phyloP scores from a whole-genome alignment of 2,797 vertebrate species.

The Helarctos malayanus region DNA sequence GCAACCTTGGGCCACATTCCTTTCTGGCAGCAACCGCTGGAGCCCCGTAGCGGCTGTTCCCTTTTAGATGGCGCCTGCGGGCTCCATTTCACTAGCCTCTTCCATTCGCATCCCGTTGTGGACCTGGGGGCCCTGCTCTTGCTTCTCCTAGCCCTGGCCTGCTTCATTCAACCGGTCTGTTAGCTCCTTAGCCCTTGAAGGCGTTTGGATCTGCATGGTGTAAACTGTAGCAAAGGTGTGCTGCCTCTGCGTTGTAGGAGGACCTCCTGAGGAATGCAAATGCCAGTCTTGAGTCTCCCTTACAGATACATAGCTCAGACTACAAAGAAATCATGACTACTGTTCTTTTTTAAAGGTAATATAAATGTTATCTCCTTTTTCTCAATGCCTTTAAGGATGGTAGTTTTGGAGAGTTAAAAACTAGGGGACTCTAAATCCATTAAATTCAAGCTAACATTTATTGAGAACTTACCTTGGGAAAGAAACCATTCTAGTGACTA shows the following conservation, averaged over 20 bases:
- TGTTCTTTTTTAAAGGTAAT: background rate
- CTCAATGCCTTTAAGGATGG: background rate
- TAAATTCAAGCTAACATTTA: conserved; percentile 33
- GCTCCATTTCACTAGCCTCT: background rate
- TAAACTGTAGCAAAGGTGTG: background rate
- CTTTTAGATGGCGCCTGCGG: background rate
- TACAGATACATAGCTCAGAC: background rate
- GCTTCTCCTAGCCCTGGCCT: background rate
- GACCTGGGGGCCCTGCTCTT: background rate
- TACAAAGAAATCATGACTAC: conserved; percentile 12
- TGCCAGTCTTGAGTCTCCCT: background rate
- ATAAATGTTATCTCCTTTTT: conserved; percentile 19
- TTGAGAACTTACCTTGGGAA: background rate
- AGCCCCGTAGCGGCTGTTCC: background rate
- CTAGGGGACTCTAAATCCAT: background rate
- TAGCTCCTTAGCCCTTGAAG: background rate
- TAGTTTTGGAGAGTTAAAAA: conserved; percentile 47
- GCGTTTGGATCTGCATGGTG: background rate
- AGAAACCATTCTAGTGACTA: background rate
- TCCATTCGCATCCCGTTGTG: background rate
- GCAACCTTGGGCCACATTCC: background rate
- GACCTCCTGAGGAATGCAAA: background rate
- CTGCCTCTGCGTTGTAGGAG: background rate
- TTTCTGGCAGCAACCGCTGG: background rate
- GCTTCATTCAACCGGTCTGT: background rate